Evolutionary conservation across 2,113 vertebrate genomes (phyloP).

Genomic region (Apodemus sylvaticus): DNA sequence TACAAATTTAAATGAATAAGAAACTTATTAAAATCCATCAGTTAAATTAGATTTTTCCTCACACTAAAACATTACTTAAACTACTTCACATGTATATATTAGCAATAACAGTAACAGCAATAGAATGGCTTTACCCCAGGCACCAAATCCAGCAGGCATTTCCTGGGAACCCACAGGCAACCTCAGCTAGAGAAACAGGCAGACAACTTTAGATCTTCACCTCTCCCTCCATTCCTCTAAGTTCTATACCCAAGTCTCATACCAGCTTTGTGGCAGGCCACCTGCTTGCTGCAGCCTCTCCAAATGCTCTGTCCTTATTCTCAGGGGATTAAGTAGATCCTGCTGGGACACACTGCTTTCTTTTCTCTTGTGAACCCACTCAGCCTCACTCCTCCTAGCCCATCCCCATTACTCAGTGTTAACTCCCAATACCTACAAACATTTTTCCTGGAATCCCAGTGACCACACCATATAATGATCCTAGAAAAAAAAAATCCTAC

Average conservation of each 20-base stretch:
- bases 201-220: background rate
- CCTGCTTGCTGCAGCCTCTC: background rate
- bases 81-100: background rate
- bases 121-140: background rate
- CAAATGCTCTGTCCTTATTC: background rate
- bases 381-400: background rate
- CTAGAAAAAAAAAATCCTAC: background rate
- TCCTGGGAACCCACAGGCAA: background rate
- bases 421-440: background rate
- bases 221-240: background rate
- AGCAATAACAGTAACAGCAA: background rate
- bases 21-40: constrained; percentile 24
- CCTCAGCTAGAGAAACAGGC: background rate
- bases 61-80: background rate
- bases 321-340: background rate
- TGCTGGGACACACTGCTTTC: background rate
- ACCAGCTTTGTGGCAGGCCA: background rate
- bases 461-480: background rate
- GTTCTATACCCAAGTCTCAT: background rate
- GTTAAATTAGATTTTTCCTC: background rate
- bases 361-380: background rate
- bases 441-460: background rate
- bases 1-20: background rate
- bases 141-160: background rate
- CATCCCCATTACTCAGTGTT: background rate